Evolutionary conservation across 1,140 invertebrate species (phyloP).

Genomic region (Scaptomyza pallida): DNA sequence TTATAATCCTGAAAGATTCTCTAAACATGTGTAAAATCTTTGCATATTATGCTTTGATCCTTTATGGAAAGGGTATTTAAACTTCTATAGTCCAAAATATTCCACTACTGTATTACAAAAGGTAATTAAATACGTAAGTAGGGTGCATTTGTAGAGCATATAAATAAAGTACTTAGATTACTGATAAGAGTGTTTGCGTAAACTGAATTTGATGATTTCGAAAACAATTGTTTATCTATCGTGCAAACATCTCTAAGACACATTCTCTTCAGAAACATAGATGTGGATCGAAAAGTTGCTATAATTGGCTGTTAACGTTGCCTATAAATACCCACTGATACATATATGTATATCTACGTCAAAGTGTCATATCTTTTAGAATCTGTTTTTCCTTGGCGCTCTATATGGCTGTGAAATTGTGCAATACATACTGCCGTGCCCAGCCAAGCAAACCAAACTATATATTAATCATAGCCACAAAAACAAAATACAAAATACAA

Average conservation of each 20-base stretch:
- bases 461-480: slow-evolving; percentile 37
- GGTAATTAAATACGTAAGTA: background rate
- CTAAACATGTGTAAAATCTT: too few species aligned
- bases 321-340: slow-evolving; percentile 17
- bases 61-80: too few species aligned
- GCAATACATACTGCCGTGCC: background rate
- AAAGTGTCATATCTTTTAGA: slow-evolving; percentile 14
- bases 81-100: background rate
- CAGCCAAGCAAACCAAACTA: background rate
- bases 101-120: background rate
- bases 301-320: slow-evolving; percentile 3
- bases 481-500: slow-evolving; percentile 14
- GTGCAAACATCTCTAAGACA: slow-evolving; percentile 3
- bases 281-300: slow-evolving; percentile 17
- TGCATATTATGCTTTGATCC: too few species aligned
- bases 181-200: slow-evolving; percentile 12
- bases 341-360: background rate
- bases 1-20: too few species aligned
- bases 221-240: slow-evolving; percentile 1
- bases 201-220: background rate
- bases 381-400: background rate
- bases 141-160: background rate
- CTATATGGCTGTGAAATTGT: slow-evolving; percentile 24
- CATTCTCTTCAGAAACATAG: background rate
- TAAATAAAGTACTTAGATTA: slow-evolving; percentile 2